phyloP scores from a whole-genome alignment of 2,888 invertebrate genomes.

The Mamestra brassicae region DNA sequence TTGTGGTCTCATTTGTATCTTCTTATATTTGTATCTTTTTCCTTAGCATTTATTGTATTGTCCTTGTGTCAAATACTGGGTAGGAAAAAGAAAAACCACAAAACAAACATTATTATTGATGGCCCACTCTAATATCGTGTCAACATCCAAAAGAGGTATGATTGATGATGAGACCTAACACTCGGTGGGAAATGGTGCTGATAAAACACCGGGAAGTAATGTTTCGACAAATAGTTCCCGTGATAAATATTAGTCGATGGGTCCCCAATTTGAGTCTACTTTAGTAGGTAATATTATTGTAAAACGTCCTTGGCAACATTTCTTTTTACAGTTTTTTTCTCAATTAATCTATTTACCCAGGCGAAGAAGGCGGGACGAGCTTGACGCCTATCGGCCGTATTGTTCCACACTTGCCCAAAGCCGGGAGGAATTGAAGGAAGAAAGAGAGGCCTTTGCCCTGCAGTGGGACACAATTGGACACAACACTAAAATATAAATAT shows the following conservation, averaged over 20 bases:
- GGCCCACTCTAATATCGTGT: conserved; percentile 61
- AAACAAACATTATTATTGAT: conserved; percentile 62
- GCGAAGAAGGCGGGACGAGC: too few relatives aligned
- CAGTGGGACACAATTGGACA: too few relatives aligned
- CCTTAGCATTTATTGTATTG: background rate
- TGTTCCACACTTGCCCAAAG: too few relatives aligned
- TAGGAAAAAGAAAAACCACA: conserved; percentile 15
- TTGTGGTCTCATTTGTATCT: background rate
- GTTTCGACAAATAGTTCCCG: conserved; percentile 31
- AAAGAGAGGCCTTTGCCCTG: too few relatives aligned
- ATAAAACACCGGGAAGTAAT: conserved; percentile 46
- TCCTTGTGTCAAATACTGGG: background rate
- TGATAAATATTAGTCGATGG: conserved; percentile 37
- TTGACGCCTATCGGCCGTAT: too few relatives aligned
- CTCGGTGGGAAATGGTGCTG: conserved; percentile 60
- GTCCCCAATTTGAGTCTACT: too few relatives aligned
- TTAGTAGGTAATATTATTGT: too few relatives aligned
- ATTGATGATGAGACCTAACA: conserved; percentile 68
- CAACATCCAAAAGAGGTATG: conserved; percentile 66
- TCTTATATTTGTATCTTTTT: background rate
- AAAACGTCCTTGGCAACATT: too few relatives aligned
- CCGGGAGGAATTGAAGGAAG: too few relatives aligned
- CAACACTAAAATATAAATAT: too few relatives aligned
- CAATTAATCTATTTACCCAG: too few relatives aligned
- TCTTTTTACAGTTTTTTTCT: too few relatives aligned